These are phyloP conservation scores for Octodonta nipae DNA, from an alignment of 2,888 invertebrate species.

Conservation along the genomic window DNA sequence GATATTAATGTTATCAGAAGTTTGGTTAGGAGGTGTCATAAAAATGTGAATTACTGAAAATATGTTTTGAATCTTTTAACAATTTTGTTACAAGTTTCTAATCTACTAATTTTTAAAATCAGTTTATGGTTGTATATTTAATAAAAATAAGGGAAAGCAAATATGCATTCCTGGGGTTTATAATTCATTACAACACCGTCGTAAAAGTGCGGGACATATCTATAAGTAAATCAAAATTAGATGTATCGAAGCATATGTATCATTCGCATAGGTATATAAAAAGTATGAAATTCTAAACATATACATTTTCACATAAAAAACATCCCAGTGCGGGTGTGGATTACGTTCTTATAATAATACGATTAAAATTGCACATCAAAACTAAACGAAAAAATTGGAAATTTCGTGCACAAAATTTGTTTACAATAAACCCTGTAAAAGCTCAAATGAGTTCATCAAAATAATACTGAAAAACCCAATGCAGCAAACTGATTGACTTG, in stretches of 20 bases:
- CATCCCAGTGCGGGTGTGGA: constrained; percentile 5
- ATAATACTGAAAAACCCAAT: constrained; percentile 11
- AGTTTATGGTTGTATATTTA: too few species aligned
- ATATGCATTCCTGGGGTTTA: constrained; percentile 17
- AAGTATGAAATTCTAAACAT: constrained; percentile 17
- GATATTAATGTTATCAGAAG: too few species aligned
- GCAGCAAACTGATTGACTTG: not conserved
- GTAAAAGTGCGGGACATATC: too few species aligned
- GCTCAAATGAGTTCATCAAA: constrained; percentile 6
- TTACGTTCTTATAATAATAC: constrained; percentile 5
- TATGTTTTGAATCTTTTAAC: too few species aligned
- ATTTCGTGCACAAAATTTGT: not conserved
- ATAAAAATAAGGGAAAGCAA: constrained; percentile 12
- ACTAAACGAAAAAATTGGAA: constrained; percentile 8
- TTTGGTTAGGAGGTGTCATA: too few species aligned
- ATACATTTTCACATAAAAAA: constrained; percentile 11
- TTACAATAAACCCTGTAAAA: constrained; percentile 11
- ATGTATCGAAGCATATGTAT: too few species aligned
- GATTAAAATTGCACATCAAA: constrained; percentile 12
- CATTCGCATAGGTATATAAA: too few species aligned
- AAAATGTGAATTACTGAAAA: too few species aligned
- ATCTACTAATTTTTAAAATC: too few species aligned
- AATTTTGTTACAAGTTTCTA: too few species aligned
- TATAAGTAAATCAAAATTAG: too few species aligned
- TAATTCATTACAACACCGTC: too few species aligned